Conservation (phyloP, 1,140 invertebrate species). For the Sitophilus oryzae region DNA sequence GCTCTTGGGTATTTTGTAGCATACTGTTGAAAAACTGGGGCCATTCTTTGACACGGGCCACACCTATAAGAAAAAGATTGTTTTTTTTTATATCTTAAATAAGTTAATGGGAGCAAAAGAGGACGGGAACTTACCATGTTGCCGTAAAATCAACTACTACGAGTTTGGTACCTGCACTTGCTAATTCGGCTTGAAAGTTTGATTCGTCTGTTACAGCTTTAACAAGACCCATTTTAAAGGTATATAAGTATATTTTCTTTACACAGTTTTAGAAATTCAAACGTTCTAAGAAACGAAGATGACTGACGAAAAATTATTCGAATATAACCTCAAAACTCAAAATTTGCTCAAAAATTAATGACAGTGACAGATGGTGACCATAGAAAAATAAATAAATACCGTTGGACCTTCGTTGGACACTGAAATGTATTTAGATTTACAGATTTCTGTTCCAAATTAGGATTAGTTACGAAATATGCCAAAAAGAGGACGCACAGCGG, state of each 20-base stretch:
- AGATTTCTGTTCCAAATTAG: too few relatives aligned
- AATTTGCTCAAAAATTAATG: too few relatives aligned
- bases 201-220: conserved; percentile 61
- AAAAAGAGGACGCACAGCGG: too few relatives aligned
- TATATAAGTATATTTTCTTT: not conserved
- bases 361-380: too few relatives aligned
- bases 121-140: conserved; percentile 73
- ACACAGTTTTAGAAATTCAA: not conserved
- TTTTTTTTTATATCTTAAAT: not conserved
- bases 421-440: too few relatives aligned
- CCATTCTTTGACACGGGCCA: conserved; percentile 89
- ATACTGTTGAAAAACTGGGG: conserved; percentile 82
- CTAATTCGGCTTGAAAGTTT: conserved; percentile 78
- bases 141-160: conserved; percentile 93
- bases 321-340: too few relatives aligned
- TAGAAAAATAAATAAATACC: too few relatives aligned
- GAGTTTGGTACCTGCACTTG: conserved; percentile 74
- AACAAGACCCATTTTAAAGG: conserved; percentile 39
- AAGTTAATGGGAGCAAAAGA: not conserved
- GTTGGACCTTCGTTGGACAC: too few relatives aligned
- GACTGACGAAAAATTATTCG: not conserved
- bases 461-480: too few relatives aligned
- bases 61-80: conserved; percentile 58
- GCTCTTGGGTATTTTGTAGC: conserved; percentile 81
- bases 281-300: not conserved